Conservation (phyloP, 2,888 invertebrate genomes). For the Zaprionus lineosus region DNA sequence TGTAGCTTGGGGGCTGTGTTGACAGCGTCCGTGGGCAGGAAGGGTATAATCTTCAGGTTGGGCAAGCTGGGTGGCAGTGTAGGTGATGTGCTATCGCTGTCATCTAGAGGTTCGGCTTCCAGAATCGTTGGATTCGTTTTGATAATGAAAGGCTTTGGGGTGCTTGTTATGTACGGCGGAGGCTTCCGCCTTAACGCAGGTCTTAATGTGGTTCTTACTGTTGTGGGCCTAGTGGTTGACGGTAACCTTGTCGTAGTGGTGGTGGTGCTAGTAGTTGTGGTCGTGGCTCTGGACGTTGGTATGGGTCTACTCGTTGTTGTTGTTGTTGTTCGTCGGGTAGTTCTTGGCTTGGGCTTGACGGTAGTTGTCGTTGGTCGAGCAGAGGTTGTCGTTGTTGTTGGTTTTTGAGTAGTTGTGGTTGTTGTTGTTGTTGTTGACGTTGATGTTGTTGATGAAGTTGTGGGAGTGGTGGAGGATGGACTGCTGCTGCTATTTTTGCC, state of each 20-base stretch:
- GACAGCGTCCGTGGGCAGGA: conserved; percentile 93
- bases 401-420: neutral
- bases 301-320: conserved; percentile 21
- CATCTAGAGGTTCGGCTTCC: conserved; percentile 80
- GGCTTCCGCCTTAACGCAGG: conserved; percentile 23
- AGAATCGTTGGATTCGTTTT: conserved; percentile 81
- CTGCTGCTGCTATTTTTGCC: conserved; percentile 11
- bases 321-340: conserved; percentile 29
- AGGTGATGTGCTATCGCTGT: conserved; percentile 58
- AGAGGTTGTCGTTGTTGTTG: conserved; percentile 15
- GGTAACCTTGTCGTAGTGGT: conserved; percentile 19
- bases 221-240: conserved; percentile 1
- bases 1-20: conserved; percentile 52
- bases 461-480: conserved; percentile 11
- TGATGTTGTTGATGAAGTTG: conserved; percentile 22
- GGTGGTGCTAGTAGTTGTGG: conserved; percentile 12
- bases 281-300: conserved; percentile 9
- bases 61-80: conserved; percentile 92
- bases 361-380: conserved; percentile 27
- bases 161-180: conserved; percentile 27
- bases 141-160: conserved; percentile 72
- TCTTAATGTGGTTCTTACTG: conserved; percentile 4
- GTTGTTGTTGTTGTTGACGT: conserved; percentile 15
- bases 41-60: conserved; percentile 93
- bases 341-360: conserved; percentile 20